These are phyloP conservation scores for Gambelia wislizenii DNA, from an alignment of 2,797 vertebrate genomes.

Conservation along the genomic window DNA sequence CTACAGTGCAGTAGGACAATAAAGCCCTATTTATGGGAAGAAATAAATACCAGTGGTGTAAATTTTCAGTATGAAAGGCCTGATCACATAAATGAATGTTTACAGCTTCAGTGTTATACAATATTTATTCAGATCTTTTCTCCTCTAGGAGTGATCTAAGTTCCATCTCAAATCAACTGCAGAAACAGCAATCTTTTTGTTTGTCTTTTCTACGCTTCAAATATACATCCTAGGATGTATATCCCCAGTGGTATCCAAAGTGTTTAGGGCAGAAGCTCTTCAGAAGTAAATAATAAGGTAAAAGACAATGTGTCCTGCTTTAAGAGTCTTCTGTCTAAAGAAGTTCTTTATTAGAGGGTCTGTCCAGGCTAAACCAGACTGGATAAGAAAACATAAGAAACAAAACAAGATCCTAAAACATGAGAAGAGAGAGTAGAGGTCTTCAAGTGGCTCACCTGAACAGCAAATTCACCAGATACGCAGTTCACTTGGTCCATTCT, in stretches of 20 bases:
- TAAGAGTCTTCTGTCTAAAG: background rate
- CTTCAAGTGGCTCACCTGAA: background rate
- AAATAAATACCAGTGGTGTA: slow-evolving; percentile 22
- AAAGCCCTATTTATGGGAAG: slow-evolving; percentile 20
- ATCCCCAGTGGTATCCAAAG: background rate
- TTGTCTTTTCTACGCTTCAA: background rate
- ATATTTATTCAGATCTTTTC: slow-evolving; percentile 25
- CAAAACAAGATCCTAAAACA: background rate
- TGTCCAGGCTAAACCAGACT: background rate
- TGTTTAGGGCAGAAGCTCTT: background rate
- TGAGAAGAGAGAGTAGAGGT: background rate
- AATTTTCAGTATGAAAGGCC: slow-evolving; percentile 18
- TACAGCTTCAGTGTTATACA: background rate
- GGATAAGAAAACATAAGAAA: too few relatives aligned
- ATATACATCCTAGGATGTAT: background rate
- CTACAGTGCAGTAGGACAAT: slow-evolving; percentile 21
- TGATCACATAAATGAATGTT: slow-evolving; percentile 9
- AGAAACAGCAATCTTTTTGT: background rate
- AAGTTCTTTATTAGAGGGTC: background rate
- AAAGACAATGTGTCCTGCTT: background rate
- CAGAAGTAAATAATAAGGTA: background rate
- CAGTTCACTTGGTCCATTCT: background rate
- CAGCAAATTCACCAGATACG: background rate
- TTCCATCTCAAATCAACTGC: background rate
- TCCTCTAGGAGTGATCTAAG: background rate